Base-by-base conservation (phyloP, 1,140 invertebrate genomes). In the Pseudomyrmex gracilis region DNA sequence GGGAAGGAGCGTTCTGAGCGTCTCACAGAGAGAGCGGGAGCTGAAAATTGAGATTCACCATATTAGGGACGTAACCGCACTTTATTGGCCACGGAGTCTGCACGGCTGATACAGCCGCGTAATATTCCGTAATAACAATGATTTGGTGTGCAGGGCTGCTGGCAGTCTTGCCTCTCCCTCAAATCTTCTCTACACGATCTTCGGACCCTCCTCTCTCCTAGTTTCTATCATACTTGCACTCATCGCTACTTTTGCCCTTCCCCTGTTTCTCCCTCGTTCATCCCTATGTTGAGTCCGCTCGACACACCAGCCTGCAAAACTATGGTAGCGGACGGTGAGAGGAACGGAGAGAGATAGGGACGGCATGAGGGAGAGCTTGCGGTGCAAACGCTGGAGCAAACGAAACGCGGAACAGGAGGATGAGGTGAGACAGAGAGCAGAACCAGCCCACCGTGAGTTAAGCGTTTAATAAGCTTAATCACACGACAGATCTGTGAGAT, bases 391-490 rank as follows among this genome's bases (percentile, higher is more conserved):
- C 15, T 17, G 78, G 55, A 71, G 60, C 49, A 67, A 82, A 82
- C 55, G 71, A 73, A 53, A 63, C 51, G 67, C 66, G 60, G 73
- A 70, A 74, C 60, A 34, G 67, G 47, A 57, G 71, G 66, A 51
- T 63, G 66, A 71, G 70, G 78, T 53, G 51, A 57, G 85, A 64
- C 78, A 82, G 78, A 82, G 84, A 64, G 68, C 63, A 61, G 84
- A 84, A 86, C 77, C 85, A 86, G 90, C 85, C 73, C 74, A 22
- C 68, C 67, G 90, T 94, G 93, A 94, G 93, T 94, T 94, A 94
- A 94, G 93, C 93, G 93, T 94, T 94, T 94, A 94, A 94, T 94
- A 94, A 94, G 93, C 94, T 94, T 94, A 94, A 94, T 94, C 93
- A 93, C 92, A 90, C 92, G 93, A 94, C 93, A 93, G 94, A 94